Percentiles rank a stretch among this genome's conserved stretches.
Conservation (phyloP, 35 echinoderm and acorn worm species). For the Anneissia japonica region DNA sequence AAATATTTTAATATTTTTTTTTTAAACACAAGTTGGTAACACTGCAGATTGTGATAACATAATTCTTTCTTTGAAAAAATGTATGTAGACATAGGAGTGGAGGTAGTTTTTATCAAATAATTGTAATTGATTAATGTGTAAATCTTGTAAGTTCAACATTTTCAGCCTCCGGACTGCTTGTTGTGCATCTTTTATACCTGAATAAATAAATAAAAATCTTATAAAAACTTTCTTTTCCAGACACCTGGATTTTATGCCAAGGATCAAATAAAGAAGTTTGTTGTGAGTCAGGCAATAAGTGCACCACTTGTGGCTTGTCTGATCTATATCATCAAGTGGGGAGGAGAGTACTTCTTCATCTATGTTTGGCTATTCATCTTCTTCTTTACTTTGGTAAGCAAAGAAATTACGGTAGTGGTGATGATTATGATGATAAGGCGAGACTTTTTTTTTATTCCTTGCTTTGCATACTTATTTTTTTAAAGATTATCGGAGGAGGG, state of each 20-base stretch:
- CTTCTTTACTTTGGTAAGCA: constrained; percentile 63
- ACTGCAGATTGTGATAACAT: no score
- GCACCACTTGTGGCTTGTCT: constrained; percentile 59
- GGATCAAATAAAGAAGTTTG: constrained; percentile 90
- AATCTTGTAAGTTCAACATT: no score
- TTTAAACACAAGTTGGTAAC: no score
- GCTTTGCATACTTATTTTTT: neutral
- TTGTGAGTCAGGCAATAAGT: constrained; percentile 54
- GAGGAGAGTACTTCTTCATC: constrained; percentile 97
- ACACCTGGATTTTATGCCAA: constrained; percentile 92
- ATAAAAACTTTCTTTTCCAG: constrained; percentile 17
- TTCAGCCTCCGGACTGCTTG: no score
- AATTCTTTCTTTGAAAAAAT: no score
- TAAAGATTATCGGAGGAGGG: neutral
- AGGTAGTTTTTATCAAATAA: no score
- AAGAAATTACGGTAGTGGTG: neutral
- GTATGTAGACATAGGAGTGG: no score
- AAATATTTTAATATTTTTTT: no score
- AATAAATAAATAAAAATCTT: no score
- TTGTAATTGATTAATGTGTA: no score
- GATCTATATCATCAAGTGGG: constrained; percentile 84
- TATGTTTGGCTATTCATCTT: constrained; percentile 89
- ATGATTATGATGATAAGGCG: no score
- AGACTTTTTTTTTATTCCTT: neutral
- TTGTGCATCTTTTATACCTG: no score